phyloP scores from a whole-genome alignment of 2,797 vertebrate species.

The Falco peregrinus region DNA sequence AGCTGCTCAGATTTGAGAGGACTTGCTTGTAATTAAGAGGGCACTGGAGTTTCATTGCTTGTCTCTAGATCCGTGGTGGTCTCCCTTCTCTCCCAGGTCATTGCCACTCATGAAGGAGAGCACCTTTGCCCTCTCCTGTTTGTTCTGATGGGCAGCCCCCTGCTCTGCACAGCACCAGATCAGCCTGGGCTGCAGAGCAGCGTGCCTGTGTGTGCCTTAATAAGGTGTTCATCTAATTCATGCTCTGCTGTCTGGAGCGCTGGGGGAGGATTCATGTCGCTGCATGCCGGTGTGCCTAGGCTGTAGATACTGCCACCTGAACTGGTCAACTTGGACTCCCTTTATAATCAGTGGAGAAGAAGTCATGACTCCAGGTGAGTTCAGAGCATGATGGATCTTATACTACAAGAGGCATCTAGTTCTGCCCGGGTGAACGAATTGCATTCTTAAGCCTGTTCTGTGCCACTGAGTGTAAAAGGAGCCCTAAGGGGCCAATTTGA shows the following conservation, averaged over 20 bases:
- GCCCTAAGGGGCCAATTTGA: neutral
- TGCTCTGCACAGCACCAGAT: neutral
- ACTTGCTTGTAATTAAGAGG: neutral
- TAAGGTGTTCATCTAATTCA: fast-evolving
- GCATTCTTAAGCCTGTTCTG: neutral
- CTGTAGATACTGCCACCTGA: neutral
- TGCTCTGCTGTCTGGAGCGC: neutral
- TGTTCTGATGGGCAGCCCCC: neutral
- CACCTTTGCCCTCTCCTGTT: neutral
- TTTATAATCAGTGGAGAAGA: neutral
- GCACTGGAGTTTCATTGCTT: neutral
- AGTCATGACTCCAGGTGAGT: neutral
- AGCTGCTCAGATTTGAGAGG: neutral
- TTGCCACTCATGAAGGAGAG: neutral
- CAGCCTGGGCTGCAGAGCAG: neutral
- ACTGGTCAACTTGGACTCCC: neutral
- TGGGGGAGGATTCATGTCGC: neutral
- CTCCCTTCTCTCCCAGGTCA: neutral
- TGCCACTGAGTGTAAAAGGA: neutral
- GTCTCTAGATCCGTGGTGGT: neutral
- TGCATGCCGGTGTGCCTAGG: neutral
- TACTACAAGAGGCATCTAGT: neutral
- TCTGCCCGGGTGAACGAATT: neutral
- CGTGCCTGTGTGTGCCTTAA: neutral
- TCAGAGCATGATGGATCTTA: neutral